A percentile compares a stretch with the other conserved stretches of the same genome.
These are phyloP conservation scores for Cyprinella venusta DNA, from an alignment of 2,797 vertebrate species.

Conservation along the genomic window DNA sequence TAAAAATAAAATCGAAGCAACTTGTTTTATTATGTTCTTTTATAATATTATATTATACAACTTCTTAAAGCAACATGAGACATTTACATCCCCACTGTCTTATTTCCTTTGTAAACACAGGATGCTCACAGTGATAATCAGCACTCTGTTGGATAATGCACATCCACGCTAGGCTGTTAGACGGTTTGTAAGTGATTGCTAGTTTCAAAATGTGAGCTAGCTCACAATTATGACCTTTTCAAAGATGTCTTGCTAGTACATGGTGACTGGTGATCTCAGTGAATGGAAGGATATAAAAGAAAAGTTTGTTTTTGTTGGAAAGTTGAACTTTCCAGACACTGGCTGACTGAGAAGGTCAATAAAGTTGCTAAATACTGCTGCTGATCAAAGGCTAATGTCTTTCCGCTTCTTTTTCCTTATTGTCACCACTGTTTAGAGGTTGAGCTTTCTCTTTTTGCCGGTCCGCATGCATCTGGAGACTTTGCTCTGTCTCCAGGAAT, in stretches of 20 bases:
- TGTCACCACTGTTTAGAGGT: constrained; percentile 42
- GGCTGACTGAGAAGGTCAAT: constrained; percentile 32
- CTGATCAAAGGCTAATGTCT: constrained; percentile 53
- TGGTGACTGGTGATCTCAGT: constrained; percentile 3
- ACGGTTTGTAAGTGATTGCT: constrained; percentile 1
- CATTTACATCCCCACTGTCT: not conserved
- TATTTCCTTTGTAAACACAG: constrained; percentile 9
- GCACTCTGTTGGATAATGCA: not conserved
- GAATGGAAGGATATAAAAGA: not conserved
- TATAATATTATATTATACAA: not conserved
- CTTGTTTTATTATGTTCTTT: not conserved
- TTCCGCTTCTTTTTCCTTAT: constrained; percentile 14
- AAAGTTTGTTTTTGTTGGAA: constrained; percentile 19
- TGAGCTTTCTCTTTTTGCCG: constrained; percentile 38
- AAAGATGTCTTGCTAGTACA: not conserved
- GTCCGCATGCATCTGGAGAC: constrained; percentile 37
- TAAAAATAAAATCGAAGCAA: not conserved
- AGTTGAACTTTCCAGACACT: constrained; percentile 20
- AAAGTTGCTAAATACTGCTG: constrained; percentile 41
- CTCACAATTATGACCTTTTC: constrained; percentile 26
- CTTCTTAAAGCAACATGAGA: constrained; percentile 9
- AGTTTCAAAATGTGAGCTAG: constrained; percentile 9
- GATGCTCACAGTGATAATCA: not conserved
- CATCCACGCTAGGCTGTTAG: constrained; percentile 1
- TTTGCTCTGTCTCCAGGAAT: constrained; percentile 51